Percentiles rank a stretch among this genome's conserved stretches.
Evolutionary conservation across 2,797 vertebrate genomes (phyloP).

Genomic region (Gadopsis bispinosus): DNA sequence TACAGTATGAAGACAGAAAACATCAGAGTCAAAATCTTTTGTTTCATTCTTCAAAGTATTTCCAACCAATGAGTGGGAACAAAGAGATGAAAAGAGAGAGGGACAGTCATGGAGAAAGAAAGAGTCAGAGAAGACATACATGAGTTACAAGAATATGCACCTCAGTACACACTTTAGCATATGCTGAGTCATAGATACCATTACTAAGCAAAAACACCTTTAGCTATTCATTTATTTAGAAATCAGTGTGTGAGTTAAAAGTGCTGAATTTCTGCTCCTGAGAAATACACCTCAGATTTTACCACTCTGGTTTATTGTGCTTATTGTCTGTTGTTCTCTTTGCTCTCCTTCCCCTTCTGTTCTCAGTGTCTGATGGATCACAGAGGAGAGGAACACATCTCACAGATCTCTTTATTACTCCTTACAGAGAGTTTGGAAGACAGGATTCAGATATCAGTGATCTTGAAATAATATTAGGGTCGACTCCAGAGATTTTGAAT

Average conservation of each 20-base stretch:
- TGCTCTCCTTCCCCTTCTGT: conserved; percentile 28
- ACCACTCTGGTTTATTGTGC: not conserved
- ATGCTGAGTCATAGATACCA: not conserved
- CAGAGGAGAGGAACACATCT: conserved; percentile 29
- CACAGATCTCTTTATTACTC: conserved; percentile 28
- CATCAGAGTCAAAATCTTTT: not conserved
- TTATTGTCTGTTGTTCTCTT: conserved; percentile 3
- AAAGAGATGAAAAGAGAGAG: conserved; percentile 21
- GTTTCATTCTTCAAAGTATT: conserved; percentile 15
- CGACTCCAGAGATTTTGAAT: conserved; percentile 16
- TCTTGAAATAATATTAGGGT: conserved; percentile 22
- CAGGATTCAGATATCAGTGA: conserved; percentile 35
- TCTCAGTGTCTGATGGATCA: conserved; percentile 36
- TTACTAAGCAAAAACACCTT: not conserved
- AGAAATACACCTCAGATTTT: not conserved
- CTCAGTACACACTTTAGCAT: not conserved
- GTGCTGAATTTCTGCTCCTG: not conserved
- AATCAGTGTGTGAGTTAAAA: not conserved
- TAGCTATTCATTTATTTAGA: conserved; percentile 1
- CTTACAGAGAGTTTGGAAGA: conserved; percentile 21
- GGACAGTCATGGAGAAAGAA: not conserved
- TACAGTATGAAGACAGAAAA: not conserved
- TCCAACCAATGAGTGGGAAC: not conserved
- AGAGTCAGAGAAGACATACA: not conserved
- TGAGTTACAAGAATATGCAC: not conserved